A percentile compares a stretch with the other conserved stretches of the same genome.
phyloP scores from a whole-genome alignment of 2,797 vertebrate species.

The Platalea minor region DNA sequence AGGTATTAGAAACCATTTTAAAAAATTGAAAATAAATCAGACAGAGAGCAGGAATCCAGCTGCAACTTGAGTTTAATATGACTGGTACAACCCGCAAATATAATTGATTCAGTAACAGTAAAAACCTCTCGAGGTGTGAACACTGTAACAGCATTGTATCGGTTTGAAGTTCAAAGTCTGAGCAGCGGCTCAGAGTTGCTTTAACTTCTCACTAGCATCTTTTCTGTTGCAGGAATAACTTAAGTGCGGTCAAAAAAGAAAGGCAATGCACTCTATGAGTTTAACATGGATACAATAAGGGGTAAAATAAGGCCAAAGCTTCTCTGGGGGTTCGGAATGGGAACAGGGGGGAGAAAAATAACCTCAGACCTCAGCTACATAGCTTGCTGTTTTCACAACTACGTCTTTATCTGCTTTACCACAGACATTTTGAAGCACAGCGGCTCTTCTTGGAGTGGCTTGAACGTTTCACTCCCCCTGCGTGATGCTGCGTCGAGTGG shows the following conservation, averaged over 20 bases:
- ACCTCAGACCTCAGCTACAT: neutral
- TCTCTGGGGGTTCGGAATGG: neutral
- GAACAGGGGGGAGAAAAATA: neutral
- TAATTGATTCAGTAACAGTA: neutral
- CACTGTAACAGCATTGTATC: rapidly evolving
- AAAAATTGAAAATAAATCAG: neutral
- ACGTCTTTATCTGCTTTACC: neutral
- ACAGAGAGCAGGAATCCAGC: neutral
- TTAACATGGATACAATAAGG: neutral
- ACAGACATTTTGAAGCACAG: constrained; percentile 13
- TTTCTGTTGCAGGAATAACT: neutral
- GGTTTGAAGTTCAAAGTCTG: neutral
- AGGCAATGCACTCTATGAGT: rapidly evolving
- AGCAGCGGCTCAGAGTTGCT: neutral
- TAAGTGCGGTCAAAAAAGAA: neutral
- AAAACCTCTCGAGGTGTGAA: rapidly evolving
- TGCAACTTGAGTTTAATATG: constrained; percentile 33
- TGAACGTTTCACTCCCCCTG: neutral
- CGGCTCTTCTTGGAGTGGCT: constrained; percentile 4
- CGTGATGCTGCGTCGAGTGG: neutral
- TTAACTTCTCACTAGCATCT: neutral
- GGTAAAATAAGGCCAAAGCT: neutral
- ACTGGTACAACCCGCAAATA: rapidly evolving
- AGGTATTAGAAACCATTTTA: neutral
- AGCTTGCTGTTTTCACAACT: neutral